Percentiles rank a stretch among this genome's conserved stretches.
Evolutionary conservation across 2,113 vertebrate genomes (phyloP).

Genomic region (Podiceps cristatus): DNA sequence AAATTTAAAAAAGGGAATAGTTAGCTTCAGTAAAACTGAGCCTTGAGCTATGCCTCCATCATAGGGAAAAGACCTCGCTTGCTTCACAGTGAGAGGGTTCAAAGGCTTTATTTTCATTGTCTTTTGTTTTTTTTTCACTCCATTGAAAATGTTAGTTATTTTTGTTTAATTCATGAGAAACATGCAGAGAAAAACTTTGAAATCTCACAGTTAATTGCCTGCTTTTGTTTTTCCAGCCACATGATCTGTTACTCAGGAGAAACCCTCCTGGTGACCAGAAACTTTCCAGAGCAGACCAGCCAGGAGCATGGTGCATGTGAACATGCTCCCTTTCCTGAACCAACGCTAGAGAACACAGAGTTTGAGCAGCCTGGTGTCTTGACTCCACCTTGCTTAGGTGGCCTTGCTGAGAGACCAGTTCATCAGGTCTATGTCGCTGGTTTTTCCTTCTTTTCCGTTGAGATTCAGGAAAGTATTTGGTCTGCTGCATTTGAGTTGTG

Average conservation of each 20-base stretch:
- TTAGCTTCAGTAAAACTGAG: background rate
- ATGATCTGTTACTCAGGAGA: background rate
- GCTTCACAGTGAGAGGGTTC: background rate
- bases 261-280: background rate
- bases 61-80: background rate
- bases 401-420: background rate
- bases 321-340: background rate
- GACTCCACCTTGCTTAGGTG: background rate
- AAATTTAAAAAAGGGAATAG: background rate
- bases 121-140: background rate
- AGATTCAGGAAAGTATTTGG: background rate
- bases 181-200: background rate
- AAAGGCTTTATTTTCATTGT: background rate
- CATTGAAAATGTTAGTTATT: background rate
- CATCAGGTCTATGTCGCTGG: background rate
- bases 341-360: background rate
- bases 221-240: background rate
- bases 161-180: conserved; percentile 16
- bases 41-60: background rate
- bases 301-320: background rate
- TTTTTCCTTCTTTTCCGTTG: background rate
- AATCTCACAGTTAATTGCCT: background rate
- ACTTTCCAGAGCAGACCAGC: background rate
- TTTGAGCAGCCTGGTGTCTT: background rate
- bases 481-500: background rate